Conservation (phyloP, 1,140 invertebrate species). For the Pseudomyrmex flavicornis region DNA sequence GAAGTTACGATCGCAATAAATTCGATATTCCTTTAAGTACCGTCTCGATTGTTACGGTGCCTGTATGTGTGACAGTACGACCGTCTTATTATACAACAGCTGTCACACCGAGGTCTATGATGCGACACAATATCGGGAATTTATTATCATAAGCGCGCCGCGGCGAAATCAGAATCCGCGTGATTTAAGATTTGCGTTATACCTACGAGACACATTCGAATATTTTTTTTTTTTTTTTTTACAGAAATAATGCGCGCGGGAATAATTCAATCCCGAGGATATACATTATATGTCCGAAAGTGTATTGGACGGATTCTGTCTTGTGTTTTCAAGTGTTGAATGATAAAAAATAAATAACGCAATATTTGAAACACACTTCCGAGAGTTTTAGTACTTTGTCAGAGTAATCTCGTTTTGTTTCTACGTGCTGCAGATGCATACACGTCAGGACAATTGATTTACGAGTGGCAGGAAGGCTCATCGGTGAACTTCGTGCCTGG, state of each 20-base stretch:
- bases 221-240: too few relatives aligned
- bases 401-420: background rate
- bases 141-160: constrained; percentile 31
- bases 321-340: background rate
- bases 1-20: constrained; percentile 67
- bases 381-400: background rate
- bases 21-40: constrained; percentile 57
- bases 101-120: background rate
- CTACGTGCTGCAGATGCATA: constrained; percentile 91
- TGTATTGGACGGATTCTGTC: background rate
- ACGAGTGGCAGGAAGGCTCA: constrained; percentile 94
- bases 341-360: too few relatives aligned
- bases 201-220: too few relatives aligned
- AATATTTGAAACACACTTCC: too few relatives aligned
- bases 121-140: constrained; percentile 35
- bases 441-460: constrained; percentile 94
- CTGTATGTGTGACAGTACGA: background rate
- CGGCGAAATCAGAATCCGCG: background rate
- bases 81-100: constrained; percentile 2
- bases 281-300: too few relatives aligned
- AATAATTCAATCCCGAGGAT: too few relatives aligned
- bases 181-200: constrained; percentile 25
- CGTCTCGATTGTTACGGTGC: constrained; percentile 42
- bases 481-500: constrained; percentile 95
- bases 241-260: too few relatives aligned